Evolutionary conservation across 2,888 invertebrate species (phyloP), one percentile per base, ranked within the genome.

Genomic region (Tineola bisselliella): DNA sequence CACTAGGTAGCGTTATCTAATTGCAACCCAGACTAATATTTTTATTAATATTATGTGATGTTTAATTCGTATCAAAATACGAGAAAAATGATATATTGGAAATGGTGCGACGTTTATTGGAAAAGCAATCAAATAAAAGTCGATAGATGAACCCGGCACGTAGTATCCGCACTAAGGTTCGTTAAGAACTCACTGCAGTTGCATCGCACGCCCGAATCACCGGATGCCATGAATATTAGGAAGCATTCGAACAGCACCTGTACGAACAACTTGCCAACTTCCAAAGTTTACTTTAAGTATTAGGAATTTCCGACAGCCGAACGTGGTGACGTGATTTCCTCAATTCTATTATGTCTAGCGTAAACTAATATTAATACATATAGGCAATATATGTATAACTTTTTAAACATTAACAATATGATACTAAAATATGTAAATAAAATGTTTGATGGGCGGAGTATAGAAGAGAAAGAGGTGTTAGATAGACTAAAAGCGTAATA

Each of bases 221-320:
- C 18, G 48, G 48, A 56, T 56, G 11, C 56, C n/a, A 56, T 56
- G 56, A 56, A 56, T 56, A 56, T 30, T 25, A 25, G 56, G 25
- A 18, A 12, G 19, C 56, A 56, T 56, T 56, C 19, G 56, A 68
- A 73, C 72, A 75, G 78, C 82, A 83, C 82, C 83, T 81, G 81
- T 74, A 74, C 76, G 64, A 63, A 64, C 71, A 76, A 74, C 72
- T 73, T 69, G 67, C 74, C 71, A 80, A 81, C 78, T 82, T 77
- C 67, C 66, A 70, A 77, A 82, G 79, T 82, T 83, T 84, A 72
- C 75, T 74, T 77, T 80, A 84, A 83, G 79, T 81, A 81, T 83
- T 81, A 82, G 76, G 73, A 79, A 81, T 79, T 80, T 80, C 74
- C 54, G 25, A 25, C 54, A 25, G 54, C 2, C 54, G 11, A 8